A percentile compares a stretch with the other conserved stretches of the same genome.
These are phyloP conservation scores for Bombus polaris DNA, from an alignment of 1,140 invertebrate species.

Conservation along the genomic window DNA sequence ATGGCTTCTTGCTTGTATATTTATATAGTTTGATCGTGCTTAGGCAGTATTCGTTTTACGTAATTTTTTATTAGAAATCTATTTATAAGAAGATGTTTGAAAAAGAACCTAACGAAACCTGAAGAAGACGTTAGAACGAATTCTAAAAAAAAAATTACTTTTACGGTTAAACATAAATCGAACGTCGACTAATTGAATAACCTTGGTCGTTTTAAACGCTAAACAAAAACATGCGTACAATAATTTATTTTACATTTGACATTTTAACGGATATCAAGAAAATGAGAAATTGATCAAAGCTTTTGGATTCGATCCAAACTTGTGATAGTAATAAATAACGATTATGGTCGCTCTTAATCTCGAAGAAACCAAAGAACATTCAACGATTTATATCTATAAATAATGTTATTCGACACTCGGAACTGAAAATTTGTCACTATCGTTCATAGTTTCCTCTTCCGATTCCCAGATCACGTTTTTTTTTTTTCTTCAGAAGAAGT, in stretches of 20 bases:
- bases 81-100: background rate
- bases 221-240: rapidly evolving
- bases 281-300: background rate
- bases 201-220: background rate
- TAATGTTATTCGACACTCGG: background rate
- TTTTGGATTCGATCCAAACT: background rate
- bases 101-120: too few species aligned
- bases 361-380: background rate
- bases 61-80: background rate
- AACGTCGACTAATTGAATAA: too few species aligned
- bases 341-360: background rate
- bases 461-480: background rate
- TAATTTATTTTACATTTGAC: background rate
- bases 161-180: background rate
- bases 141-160: background rate
- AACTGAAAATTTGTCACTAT: background rate
- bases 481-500: background rate
- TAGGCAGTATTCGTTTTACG: background rate
- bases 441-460: background rate
- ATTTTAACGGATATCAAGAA: background rate
- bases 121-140: background rate
- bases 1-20: background rate
- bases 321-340: background rate
- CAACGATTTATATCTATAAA: background rate
- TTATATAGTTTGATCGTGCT: background rate